phyloP scores from a whole-genome alignment of 92 coral and sea anemone species.

The Zoanthus sansibaricus region DNA sequence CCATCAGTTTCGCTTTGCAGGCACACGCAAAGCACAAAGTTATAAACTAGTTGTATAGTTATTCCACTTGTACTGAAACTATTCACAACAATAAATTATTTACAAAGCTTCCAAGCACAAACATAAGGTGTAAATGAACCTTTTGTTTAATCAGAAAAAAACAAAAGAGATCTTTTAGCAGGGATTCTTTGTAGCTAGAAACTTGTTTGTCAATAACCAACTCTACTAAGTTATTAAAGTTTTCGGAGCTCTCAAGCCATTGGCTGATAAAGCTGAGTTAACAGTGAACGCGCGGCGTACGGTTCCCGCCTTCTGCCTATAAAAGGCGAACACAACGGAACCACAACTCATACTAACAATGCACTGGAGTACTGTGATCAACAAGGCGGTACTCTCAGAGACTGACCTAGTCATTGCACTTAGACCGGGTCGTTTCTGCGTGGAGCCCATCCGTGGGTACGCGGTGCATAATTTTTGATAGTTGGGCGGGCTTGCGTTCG shows the following conservation, averaged over 20 bases:
- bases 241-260: slow-evolving; percentile 23
- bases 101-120: slow-evolving; percentile 13
- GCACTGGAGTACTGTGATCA: slow-evolving; percentile 94
- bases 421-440: slow-evolving; percentile 69
- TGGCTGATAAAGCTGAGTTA: slow-evolving; percentile 26
- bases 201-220: slow-evolving; percentile 24
- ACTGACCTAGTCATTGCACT: slow-evolving; percentile 70
- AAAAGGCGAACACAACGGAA: slow-evolving; percentile 61
- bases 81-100: slow-evolving; percentile 36
- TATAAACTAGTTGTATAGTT: neutral
- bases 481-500: slow-evolving; percentile 92
- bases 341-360: slow-evolving; percentile 86
- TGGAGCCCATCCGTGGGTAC: slow-evolving; percentile 81
- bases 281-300: slow-evolving; percentile 34
- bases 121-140: neutral
- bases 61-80: neutral
- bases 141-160: neutral
- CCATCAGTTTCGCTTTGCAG: neutral
- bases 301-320: slow-evolving; percentile 54
- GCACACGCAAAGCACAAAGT: neutral
- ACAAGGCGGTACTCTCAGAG: slow-evolving; percentile 89
- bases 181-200: slow-evolving; percentile 26
- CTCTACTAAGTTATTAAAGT: neutral
- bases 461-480: slow-evolving; percentile 93
- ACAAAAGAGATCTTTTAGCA: slow-evolving; percentile 21